Conservation (phyloP, 2,113 vertebrate genomes). For the Mionectes macconnelli region DNA sequence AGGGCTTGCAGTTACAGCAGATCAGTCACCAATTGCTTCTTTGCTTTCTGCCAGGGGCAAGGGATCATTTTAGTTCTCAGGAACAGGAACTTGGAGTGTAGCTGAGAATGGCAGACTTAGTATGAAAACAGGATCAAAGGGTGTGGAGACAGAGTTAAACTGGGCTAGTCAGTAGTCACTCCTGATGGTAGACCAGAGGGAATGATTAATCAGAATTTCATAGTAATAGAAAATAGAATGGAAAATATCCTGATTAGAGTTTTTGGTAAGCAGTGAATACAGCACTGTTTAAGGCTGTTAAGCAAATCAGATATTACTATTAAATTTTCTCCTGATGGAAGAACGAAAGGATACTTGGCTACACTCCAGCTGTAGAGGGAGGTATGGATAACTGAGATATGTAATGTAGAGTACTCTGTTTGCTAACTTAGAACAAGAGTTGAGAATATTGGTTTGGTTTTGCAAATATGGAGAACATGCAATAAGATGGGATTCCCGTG, state of each 20-base stretch:
- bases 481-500: background rate
- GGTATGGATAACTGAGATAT: background rate
- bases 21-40: background rate
- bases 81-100: background rate
- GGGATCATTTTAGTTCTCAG: background rate
- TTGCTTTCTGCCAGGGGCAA: background rate
- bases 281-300: background rate
- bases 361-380: background rate
- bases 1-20: background rate
- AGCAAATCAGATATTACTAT: background rate
- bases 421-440: background rate
- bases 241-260: background rate
- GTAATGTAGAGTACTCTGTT: background rate
- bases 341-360: background rate
- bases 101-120: background rate
- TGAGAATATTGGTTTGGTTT: background rate
- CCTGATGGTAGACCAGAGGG: background rate
- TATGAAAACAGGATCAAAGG: background rate
- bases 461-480: background rate
- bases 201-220: background rate
- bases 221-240: background rate
- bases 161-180: background rate
- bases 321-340: background rate
- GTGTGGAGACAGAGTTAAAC: background rate
- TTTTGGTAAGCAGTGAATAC: background rate